phyloP scores from a whole-genome alignment of 2,797 vertebrate species.

The Brotula barbata region DNA sequence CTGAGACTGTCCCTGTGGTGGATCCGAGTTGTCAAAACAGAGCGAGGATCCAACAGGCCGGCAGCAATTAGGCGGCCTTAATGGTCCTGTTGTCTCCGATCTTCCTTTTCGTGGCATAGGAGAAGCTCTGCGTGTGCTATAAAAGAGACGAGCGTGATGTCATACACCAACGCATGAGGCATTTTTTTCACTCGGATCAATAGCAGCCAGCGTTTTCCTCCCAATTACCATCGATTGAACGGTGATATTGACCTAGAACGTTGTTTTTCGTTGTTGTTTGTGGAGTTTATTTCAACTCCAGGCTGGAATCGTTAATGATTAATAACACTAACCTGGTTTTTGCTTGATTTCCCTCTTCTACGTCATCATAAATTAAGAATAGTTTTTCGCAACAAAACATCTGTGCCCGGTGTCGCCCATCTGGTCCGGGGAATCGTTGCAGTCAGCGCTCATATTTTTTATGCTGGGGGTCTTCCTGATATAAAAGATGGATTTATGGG shows the following conservation, averaged over 20 bases:
- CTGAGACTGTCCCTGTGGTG: slow-evolving; percentile 4
- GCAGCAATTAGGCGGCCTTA: slow-evolving; percentile 59
- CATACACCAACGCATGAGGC: slow-evolving; percentile 32
- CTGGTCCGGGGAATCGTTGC: neutral
- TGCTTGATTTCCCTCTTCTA: neutral
- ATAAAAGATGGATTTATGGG: neutral
- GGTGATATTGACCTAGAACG: slow-evolving; percentile 1
- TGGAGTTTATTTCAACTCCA: neutral
- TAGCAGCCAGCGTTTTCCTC: slow-evolving; percentile 10
- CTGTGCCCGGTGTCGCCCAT: neutral
- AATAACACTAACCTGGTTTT: neutral
- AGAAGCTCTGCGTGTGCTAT: slow-evolving; percentile 34
- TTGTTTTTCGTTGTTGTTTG: slow-evolving; percentile 2
- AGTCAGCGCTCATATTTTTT: slow-evolving; percentile 3
- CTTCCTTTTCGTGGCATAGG: slow-evolving; percentile 38
- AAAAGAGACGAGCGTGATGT: slow-evolving; percentile 51
- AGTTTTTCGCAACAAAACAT: neutral
- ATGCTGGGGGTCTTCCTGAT: neutral
- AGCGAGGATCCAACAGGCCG: slow-evolving; percentile 9
- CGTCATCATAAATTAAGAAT: neutral
- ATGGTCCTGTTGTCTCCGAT: slow-evolving; percentile 53
- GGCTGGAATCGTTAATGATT: neutral
- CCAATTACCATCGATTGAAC: slow-evolving; percentile 22
- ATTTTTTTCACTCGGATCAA: slow-evolving; percentile 31
- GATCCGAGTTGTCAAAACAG: slow-evolving; percentile 11